These are phyloP conservation scores for Zele albiditarsus DNA, from an alignment of 2,888 invertebrate species.

Conservation along the genomic window DNA sequence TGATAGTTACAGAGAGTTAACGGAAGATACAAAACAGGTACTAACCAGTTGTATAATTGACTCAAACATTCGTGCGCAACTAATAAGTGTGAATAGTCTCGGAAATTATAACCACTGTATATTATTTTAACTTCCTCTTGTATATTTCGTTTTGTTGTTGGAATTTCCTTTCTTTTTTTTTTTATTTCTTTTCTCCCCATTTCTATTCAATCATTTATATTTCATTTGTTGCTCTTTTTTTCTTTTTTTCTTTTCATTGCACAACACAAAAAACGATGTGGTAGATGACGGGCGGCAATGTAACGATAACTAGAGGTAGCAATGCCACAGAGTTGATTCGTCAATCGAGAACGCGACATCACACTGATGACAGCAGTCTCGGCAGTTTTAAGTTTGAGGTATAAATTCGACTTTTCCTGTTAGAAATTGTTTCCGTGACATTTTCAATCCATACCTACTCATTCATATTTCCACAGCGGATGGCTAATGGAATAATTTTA, in stretches of 20 bases:
- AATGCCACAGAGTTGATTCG: slow-evolving; percentile 66
- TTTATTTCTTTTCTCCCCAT: slow-evolving; percentile 25
- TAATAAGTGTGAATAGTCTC: slow-evolving; percentile 32
- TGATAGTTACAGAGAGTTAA: slow-evolving; percentile 73
- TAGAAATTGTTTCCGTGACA: slow-evolving; percentile 5
- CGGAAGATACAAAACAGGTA: slow-evolving; percentile 69
- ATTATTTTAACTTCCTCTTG: slow-evolving; percentile 23
- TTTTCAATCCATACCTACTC: slow-evolving; percentile 1
- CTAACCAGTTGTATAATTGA: slow-evolving; percentile 53
- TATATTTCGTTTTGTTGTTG: slow-evolving; percentile 3
- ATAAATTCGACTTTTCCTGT: slow-evolving; percentile 49
- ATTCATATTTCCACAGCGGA: not conserved
- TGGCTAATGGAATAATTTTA: not conserved
- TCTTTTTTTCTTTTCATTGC: slow-evolving; percentile 46
- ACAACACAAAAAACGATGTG: slow-evolving; percentile 47
- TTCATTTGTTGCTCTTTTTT: slow-evolving; percentile 31
- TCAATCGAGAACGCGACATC: slow-evolving; percentile 76
- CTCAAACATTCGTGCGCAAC: slow-evolving; percentile 25
- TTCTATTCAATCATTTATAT: slow-evolving; percentile 27
- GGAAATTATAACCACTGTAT: slow-evolving; percentile 1
- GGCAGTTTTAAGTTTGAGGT: slow-evolving; percentile 83
- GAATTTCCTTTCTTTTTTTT: slow-evolving; percentile 23
- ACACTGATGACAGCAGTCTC: slow-evolving; percentile 81
- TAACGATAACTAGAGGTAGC: slow-evolving; percentile 71
- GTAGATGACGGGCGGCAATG: slow-evolving; percentile 68